phyloP scores from a whole-genome alignment of 1,140 invertebrate genomes.

The Sycobia sp. region DNA sequence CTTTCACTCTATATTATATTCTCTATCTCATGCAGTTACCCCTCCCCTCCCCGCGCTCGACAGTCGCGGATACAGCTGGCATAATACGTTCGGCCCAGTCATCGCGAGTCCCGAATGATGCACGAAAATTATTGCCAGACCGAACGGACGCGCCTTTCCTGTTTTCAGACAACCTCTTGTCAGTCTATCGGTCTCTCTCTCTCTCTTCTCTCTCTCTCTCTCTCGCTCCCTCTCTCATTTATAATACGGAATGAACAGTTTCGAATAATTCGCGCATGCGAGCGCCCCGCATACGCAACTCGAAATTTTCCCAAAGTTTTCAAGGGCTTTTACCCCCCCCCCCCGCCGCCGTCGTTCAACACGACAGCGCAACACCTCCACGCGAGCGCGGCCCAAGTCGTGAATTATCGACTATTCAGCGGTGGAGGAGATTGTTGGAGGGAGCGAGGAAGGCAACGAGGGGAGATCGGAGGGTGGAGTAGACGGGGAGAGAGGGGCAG shows the following conservation, averaged over 20 bases:
- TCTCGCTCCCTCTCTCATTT: not conserved
- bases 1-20: too few species aligned
- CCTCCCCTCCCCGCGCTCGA: too few species aligned
- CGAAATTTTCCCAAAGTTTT: slow-evolving; percentile 18
- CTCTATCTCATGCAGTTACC: too few species aligned
- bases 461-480: not conserved
- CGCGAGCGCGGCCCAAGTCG: not conserved
- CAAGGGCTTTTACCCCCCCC: slow-evolving; percentile 16
- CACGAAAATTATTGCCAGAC: too few species aligned
- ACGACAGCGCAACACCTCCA: not conserved
- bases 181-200: not conserved
- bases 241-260: not conserved
- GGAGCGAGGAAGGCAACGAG: too few species aligned
- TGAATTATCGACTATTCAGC: not conserved
- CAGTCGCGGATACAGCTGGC: too few species aligned
- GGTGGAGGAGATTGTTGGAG: not conserved
- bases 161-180: too few species aligned
- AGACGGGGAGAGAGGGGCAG: not conserved
- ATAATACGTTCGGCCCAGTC: too few species aligned
- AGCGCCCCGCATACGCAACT: not conserved
- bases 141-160: not conserved
- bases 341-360: not conserved
- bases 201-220: not conserved
- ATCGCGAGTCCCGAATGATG: too few species aligned
- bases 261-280: too few species aligned